Evolutionary conservation across 2,797 vertebrate species (phyloP), one percentile per base, ranked within the genome.

Genomic region (Poeciliopsis gracilis): DNA sequence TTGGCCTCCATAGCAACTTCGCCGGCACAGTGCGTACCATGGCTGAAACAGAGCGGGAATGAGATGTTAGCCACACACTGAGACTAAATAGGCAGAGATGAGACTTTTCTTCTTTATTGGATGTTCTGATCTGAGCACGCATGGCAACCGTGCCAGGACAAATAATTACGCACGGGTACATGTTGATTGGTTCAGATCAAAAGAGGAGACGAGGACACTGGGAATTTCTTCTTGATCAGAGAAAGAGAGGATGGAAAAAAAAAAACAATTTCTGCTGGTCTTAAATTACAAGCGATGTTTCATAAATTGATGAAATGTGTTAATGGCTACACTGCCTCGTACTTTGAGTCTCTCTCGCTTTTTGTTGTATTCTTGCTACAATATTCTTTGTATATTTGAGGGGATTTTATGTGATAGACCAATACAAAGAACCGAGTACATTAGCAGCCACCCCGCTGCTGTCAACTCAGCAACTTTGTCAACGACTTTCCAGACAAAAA

Each of bases 1-100:
- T 92, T 95, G 90, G 92, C 92, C 89, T 96, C 94, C 92, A 94
- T 93, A 86, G 94, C 94, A 89, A 96, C 91, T 93, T 95, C 93
- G 53, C 92, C 90, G 86, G 93, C 93, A 93, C 93, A 95, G 70
- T 79, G 91, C 80, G 93, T 94, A 59, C 93, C 92, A 18, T 94
- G 93, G 73, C 93, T 94, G 84, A 67, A 84, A 86, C 66, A 85
- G 73, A 90, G 61, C 78, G 76, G 78, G 57, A 77, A 69, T 74
- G 77, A 63, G 78, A 80, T 78, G 82, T 89, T 79, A 80, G 86
- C 81, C 77, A 82, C 85, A 83, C 43, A 75, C 80, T 84, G 79
- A 86, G 73, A 53, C 38, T 49, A 77, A 78, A 81, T 78, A 79
- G 46, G 79, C 66, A 82, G 43, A 70, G 70, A 87, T 47, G 59